Percentiles rank a stretch among this genome's conserved stretches.
Conservation (phyloP, 2,797 vertebrate genomes). For the Pseudochaenichthys georgianus region DNA sequence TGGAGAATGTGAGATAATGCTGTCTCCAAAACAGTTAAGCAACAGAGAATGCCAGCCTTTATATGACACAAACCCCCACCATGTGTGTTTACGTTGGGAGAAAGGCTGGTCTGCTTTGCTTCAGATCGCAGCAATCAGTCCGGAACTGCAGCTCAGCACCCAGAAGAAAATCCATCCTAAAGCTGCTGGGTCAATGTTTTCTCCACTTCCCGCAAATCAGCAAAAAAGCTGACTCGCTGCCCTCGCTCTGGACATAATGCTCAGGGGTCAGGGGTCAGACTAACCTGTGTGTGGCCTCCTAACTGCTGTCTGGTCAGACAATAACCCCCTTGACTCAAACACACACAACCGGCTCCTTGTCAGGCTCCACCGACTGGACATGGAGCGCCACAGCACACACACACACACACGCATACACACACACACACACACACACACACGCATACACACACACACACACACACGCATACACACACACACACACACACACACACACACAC, state of each 20-base stretch:
- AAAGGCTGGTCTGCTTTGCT: conserved; percentile 63
- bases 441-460: too few species aligned
- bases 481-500: too few species aligned
- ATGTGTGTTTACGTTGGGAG: conserved; percentile 76
- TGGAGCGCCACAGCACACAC: background rate
- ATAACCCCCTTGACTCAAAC: conserved; percentile 60
- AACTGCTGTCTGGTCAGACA: conserved; percentile 37
- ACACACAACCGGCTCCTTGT: conserved; percentile 14
- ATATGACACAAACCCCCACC: conserved; percentile 73
- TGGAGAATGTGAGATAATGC: conserved; percentile 68
- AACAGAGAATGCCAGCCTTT: conserved; percentile 70
- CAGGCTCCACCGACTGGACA: conserved; percentile 2
- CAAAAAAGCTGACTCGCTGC: conserved; percentile 29
- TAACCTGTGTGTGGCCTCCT: conserved; percentile 39
- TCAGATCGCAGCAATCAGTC: conserved; percentile 67
- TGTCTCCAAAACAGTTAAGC: conserved; percentile 71
- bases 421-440: too few species aligned
- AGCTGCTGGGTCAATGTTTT: conserved; percentile 56
- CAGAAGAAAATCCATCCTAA: conserved; percentile 50
- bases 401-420: background rate
- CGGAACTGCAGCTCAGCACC: conserved; percentile 56
- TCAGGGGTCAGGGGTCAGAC: conserved; percentile 54
- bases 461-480: too few species aligned
- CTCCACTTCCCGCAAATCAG: conserved; percentile 52
- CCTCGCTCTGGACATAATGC: conserved; percentile 50